A percentile compares a stretch with the other conserved stretches of the same genome.
These are phyloP conservation scores for Cassiopea andromeda DNA, from an alignment of 30 jellyfish, hydroid and myxozoan species.

Conservation along the genomic window DNA sequence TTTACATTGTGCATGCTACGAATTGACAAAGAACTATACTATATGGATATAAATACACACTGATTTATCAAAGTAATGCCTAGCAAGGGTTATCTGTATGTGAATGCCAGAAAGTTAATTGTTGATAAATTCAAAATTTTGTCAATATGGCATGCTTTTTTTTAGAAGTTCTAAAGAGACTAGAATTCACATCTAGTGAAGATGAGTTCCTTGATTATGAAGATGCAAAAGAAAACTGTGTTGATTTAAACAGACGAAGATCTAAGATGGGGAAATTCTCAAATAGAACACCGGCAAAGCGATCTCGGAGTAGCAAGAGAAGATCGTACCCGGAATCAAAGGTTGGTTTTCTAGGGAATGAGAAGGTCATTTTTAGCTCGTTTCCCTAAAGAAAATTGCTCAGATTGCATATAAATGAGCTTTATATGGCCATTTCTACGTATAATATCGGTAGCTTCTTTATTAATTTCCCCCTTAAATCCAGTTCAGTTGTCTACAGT, in stretches of 20 bases:
- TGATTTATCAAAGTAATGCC: background rate
- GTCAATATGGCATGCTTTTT: background rate
- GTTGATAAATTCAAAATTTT: background rate
- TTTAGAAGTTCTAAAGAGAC: conserved; percentile 24
- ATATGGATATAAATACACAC: too few species aligned
- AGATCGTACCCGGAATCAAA: conserved; percentile 3
- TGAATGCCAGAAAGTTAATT: background rate
- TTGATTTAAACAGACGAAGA: conserved; percentile 35
- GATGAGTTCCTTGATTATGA: conserved; percentile 40
- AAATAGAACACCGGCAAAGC: conserved; percentile 9
- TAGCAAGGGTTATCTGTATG: background rate
- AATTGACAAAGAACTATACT: too few species aligned
- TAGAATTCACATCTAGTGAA: conserved; percentile 63
- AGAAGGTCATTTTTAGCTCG: too few species aligned
- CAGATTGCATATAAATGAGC: background rate
- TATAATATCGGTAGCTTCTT: background rate
- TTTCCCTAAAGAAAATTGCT: background rate
- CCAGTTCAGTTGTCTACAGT: too few species aligned
- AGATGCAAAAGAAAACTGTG: conserved; percentile 19
- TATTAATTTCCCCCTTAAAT: too few species aligned
- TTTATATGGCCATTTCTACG: background rate
- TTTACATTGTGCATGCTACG: too few species aligned
- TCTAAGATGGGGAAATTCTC: conserved; percentile 57
- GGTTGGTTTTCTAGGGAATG: background rate
- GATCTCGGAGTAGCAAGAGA: conserved; percentile 14